Conservation (phyloP, 53 echinoderm and acorn worm genomes). For the Holothuria scabra region DNA sequence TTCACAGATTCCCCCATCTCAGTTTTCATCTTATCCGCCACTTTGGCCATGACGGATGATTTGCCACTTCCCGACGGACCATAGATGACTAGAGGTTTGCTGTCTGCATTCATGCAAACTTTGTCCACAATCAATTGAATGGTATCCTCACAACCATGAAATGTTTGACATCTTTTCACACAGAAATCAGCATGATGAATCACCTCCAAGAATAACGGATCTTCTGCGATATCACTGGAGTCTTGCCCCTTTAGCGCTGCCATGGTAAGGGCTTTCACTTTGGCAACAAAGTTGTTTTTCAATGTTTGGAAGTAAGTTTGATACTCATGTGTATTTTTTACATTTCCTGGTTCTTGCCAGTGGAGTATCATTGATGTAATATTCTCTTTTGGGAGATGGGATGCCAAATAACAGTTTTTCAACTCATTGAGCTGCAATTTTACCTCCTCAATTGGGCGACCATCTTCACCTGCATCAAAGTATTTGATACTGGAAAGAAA, state of each 20-base stretch:
- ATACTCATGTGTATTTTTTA: conserved; percentile 40
- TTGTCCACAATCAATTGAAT: conserved; percentile 61
- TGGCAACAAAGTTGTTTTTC: conserved; percentile 53
- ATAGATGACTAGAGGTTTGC: conserved; percentile 66
- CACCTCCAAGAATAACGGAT: conserved; percentile 75
- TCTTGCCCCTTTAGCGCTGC: conserved; percentile 47
- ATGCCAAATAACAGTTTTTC: conserved; percentile 56
- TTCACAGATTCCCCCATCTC: conserved; percentile 45
- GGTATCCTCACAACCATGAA: conserved; percentile 85
- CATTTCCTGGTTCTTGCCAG: conserved; percentile 65
- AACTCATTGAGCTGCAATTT: conserved; percentile 51
- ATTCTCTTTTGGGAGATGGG: conserved; percentile 52
- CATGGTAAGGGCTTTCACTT: conserved; percentile 61
- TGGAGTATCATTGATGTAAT: conserved; percentile 57
- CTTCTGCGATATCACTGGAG: conserved; percentile 45
- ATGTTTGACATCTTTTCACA: conserved; percentile 72
- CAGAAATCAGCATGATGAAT: conserved; percentile 88
- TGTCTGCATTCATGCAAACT: conserved; percentile 25
- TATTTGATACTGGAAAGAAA: conserved; percentile 11
- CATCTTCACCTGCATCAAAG: conserved; percentile 49
- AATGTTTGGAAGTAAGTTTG: conserved; percentile 56
- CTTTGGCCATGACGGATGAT: conserved; percentile 91
- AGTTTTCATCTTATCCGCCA: conserved; percentile 62
- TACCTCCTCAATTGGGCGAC: conserved; percentile 52
- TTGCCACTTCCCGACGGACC: conserved; percentile 94